Evolutionary conservation across 2,888 invertebrate genomes (phyloP).

Genomic region (Hypomecis punctinalis): DNA sequence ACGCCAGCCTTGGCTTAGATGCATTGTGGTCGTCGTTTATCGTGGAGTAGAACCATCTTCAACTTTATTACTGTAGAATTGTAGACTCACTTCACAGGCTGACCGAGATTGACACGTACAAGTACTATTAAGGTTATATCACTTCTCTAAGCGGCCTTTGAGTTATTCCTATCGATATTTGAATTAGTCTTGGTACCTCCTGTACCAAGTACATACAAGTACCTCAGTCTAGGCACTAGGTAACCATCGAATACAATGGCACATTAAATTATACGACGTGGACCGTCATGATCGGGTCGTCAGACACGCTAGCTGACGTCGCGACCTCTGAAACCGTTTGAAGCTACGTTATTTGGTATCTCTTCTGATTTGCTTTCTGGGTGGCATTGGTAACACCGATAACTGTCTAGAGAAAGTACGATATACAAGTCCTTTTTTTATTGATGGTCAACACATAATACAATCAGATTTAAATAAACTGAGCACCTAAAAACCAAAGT

Average conservation of each 20-base stretch:
- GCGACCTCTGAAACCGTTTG: conserved; percentile 48
- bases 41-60: background rate
- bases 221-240: conserved; percentile 19
- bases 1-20: background rate
- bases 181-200: conserved; percentile 31
- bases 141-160: conserved; percentile 3
- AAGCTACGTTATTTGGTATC: conserved; percentile 19
- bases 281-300: conserved; percentile 56
- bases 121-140: too few relatives aligned
- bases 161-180: conserved; percentile 1
- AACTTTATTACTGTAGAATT: background rate
- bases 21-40: background rate
- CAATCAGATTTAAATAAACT: too few relatives aligned
- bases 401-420: background rate
- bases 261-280: conserved; percentile 60
- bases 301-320: conserved; percentile 57
- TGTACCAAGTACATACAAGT: conserved; percentile 25
- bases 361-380: conserved; percentile 21
- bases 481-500: too few relatives aligned
- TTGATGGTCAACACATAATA: too few relatives aligned
- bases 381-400: conserved; percentile 9
- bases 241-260: conserved; percentile 61
- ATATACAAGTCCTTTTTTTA: too few relatives aligned
- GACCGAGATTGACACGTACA: too few relatives aligned
- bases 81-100: too few relatives aligned